Conservation (phyloP, 1,140 invertebrate genomes). For the Scylla paramamosain region DNA sequence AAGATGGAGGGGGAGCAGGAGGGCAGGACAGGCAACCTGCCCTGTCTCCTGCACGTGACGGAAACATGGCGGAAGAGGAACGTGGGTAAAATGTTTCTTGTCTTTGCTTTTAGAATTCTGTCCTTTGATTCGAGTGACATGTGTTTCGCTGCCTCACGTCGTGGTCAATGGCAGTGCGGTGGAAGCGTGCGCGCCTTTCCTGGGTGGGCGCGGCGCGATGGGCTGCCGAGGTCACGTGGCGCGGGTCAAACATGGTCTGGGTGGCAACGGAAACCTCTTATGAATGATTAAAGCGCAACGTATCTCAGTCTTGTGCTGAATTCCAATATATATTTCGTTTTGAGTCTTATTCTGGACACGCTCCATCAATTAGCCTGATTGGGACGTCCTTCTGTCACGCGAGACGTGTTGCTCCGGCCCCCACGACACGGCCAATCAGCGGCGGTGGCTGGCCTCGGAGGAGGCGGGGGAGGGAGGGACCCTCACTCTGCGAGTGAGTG, state of each 20-base stretch:
- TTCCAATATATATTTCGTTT: slow-evolving; percentile 15
- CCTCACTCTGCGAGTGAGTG: background rate
- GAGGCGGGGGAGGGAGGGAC: background rate
- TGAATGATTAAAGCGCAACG: background rate
- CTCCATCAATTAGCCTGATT: background rate
- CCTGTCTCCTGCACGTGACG: too few species aligned
- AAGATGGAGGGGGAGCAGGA: too few species aligned
- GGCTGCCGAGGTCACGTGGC: background rate
- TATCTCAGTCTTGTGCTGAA: background rate
- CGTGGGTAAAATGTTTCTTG: too few species aligned
- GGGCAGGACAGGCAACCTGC: too few species aligned
- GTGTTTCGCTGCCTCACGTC: background rate
- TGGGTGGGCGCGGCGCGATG: background rate
- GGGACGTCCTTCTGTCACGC: background rate
- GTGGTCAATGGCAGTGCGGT: background rate
- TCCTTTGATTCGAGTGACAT: background rate
- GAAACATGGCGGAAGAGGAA: too few species aligned
- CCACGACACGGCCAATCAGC: background rate
- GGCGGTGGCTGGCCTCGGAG: background rate
- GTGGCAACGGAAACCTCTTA: background rate
- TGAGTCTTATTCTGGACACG: background rate
- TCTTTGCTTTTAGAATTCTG: too few species aligned
- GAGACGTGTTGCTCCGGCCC: background rate
- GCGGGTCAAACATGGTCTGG: background rate
- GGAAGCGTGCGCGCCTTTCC: background rate